Conservation (phyloP, 2,888 invertebrate species). For the Azorinus chamasolen region DNA sequence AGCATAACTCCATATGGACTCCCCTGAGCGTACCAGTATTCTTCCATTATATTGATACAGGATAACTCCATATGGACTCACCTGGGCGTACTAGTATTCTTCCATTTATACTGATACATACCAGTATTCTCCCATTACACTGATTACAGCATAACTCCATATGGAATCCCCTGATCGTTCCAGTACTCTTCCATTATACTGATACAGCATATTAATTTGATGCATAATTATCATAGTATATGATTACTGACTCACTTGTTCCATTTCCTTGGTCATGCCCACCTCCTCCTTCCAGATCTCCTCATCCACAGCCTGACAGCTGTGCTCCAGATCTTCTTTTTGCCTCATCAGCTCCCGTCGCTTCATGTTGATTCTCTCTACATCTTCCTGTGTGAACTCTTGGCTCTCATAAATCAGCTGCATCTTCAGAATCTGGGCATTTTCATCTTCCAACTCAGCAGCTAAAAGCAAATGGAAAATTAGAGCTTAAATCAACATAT, state of each 20-base stretch:
- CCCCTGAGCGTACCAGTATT: no score
- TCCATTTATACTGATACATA: no score
- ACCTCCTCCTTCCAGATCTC: conserved; percentile 79
- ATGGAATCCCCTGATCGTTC: no score
- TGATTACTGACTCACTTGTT: conserved; percentile 77
- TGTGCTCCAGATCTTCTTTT: conserved; percentile 73
- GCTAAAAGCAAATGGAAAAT: conserved; percentile 43
- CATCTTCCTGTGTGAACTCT: conserved; percentile 80
- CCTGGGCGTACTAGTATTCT: no score
- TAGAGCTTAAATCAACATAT: background rate
- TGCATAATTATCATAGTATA: no score
- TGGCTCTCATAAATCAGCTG: conserved; percentile 79
- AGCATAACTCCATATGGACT: no score
- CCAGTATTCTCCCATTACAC: no score
- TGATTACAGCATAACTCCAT: no score
- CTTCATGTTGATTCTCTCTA: conserved; percentile 77
- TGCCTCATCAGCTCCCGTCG: conserved; percentile 75
- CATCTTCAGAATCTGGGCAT: conserved; percentile 69
- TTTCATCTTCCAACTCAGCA: conserved; percentile 65
- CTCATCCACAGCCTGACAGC: conserved; percentile 70
- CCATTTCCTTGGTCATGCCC: conserved; percentile 73
- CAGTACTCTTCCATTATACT: no score
- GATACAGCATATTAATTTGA: no score
- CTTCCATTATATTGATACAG: no score
- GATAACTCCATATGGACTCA: no score